Evolutionary conservation across 2,113 vertebrate species (phyloP).

Genomic region (Paramisgurnus dabryanus): DNA sequence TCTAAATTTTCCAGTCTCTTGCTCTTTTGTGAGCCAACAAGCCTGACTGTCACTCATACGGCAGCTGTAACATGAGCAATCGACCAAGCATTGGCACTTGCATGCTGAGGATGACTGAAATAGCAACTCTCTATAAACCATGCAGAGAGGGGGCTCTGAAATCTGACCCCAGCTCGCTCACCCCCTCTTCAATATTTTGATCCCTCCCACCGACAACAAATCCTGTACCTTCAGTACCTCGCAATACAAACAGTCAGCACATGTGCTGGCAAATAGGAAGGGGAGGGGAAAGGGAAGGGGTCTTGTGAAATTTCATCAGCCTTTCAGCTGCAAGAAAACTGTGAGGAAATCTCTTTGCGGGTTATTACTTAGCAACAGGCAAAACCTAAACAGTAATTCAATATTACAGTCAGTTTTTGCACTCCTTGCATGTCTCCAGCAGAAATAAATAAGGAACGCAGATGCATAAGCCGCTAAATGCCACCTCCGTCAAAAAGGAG

Average conservation of each 20-base stretch:
- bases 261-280: background rate
- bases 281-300: background rate
- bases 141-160: constrained; percentile 43
- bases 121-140: constrained; percentile 53
- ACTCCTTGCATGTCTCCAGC: background rate
- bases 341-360: background rate
- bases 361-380: constrained; percentile 5
- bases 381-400: background rate
- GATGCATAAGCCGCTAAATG: too few species aligned
- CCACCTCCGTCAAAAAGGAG: too few species aligned
- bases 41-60: constrained; percentile 57
- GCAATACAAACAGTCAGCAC: background rate
- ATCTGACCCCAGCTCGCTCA: constrained; percentile 52
- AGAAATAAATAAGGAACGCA: background rate
- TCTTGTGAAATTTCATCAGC: constrained; percentile 35
- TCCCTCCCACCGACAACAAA: constrained; percentile 28
- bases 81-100: constrained; percentile 48
- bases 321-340: constrained; percentile 12
- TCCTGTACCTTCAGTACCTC: constrained; percentile 13
- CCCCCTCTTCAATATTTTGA: constrained; percentile 27
- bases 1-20: constrained; percentile 34
- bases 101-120: constrained; percentile 64
- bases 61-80: constrained; percentile 58
- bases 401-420: background rate
- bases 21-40: constrained; percentile 32